Evolutionary conservation across 37 sponge, comb jelly and placozoan species (phyloP).

Genomic region (Cladorhizidae sp.): DNA sequence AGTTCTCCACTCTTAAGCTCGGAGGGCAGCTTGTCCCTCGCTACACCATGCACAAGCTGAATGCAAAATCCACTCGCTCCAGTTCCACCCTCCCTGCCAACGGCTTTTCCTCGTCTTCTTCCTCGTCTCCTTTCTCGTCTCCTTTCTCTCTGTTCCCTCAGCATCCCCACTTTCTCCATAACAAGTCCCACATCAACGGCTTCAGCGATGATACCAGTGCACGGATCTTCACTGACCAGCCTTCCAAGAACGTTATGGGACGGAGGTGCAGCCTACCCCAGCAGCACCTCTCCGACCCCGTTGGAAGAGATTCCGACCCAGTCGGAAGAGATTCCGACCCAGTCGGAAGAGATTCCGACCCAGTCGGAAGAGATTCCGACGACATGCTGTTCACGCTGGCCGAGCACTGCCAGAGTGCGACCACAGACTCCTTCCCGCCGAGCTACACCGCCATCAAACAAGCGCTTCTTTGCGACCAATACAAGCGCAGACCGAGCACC

Average conservation of each 20-base stretch:
- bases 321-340: background rate
- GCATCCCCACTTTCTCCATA: background rate
- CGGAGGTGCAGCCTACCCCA: conserved; percentile 25
- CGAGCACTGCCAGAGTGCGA: conserved; percentile 7
- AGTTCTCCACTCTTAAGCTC: background rate
- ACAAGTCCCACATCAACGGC: background rate
- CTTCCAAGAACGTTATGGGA: background rate
- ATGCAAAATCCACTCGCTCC: background rate
- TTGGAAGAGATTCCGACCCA: background rate
- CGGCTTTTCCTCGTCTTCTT: too few species aligned
- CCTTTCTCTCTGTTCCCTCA: background rate
- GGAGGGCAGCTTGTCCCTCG: conserved; percentile 16
- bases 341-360: background rate
- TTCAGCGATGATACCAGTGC: conserved; percentile 3
- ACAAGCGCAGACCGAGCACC: conserved; percentile 16
- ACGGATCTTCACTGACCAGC: background rate
- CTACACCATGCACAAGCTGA: conserved; percentile 25
- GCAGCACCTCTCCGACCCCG: background rate
- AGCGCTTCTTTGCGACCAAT: conserved; percentile 29
- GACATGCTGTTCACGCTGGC: conserved; percentile 17
- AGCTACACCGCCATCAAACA: conserved; percentile 46
- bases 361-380: background rate
- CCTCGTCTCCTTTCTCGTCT: background rate
- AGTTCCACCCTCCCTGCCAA: background rate
- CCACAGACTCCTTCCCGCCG: background rate